Percentiles rank a stretch among this genome's conserved stretches.
These are phyloP conservation scores for Lipophrys pholis DNA, from an alignment of 2,113 vertebrate species.

Conservation along the genomic window DNA sequence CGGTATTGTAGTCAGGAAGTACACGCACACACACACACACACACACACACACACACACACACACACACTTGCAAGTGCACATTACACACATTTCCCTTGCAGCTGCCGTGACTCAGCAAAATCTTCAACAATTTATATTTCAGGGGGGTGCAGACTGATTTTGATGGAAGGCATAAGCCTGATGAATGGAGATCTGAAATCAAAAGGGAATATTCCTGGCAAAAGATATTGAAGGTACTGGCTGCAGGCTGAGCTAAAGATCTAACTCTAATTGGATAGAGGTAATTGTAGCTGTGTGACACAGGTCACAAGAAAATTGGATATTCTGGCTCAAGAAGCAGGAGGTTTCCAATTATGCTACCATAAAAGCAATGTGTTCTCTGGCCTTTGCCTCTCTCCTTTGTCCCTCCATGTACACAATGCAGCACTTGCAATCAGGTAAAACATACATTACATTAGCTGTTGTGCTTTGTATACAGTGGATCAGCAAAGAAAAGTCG, in stretches of 20 bases:
- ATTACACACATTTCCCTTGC: slow-evolving; percentile 5
- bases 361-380: slow-evolving; percentile 34
- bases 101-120: slow-evolving; percentile 54
- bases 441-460: neutral
- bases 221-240: slow-evolving; percentile 26
- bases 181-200: slow-evolving; percentile 41
- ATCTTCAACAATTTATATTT: slow-evolving; percentile 13
- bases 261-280: slow-evolving; percentile 64
- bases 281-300: slow-evolving; percentile 64
- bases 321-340: slow-evolving; percentile 40
- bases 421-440: slow-evolving; percentile 17
- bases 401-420: slow-evolving; percentile 1
- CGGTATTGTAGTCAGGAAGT: slow-evolving; percentile 18
- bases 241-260: slow-evolving; percentile 49
- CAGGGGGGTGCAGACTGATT: neutral
- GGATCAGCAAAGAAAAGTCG: neutral
- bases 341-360: slow-evolving; percentile 64
- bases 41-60: no score
- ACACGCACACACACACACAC: neutral
- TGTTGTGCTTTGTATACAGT: neutral
- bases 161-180: slow-evolving; percentile 33
- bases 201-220: slow-evolving; percentile 41
- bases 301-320: slow-evolving; percentile 59
- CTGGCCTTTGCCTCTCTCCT: slow-evolving; percentile 16
- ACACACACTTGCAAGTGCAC: no score